Evolutionary conservation across 2,113 vertebrate genomes (phyloP), one percentile per base, ranked within the genome.

Genomic region (Solea solea): DNA sequence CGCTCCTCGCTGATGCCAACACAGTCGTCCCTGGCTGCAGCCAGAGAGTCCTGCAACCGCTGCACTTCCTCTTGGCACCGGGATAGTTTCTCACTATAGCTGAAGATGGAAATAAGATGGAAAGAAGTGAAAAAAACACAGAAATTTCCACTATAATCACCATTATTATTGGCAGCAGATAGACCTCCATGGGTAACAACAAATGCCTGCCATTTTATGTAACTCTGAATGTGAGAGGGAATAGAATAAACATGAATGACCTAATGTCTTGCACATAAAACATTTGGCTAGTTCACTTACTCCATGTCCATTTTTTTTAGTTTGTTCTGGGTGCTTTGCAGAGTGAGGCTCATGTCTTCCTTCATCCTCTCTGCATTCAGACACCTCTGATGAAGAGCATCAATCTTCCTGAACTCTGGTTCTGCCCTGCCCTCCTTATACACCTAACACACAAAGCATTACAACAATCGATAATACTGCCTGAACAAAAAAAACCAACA

Each of bases 341-440:
- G 93, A 46, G 91, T 93, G 59, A 96, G 85, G 71, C 94, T 94
- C 62, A 96, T 87, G 62, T 98, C 95, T 56, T 96, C 94, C 83
- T 94, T 97, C 39, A 91, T 74, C 74, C 94, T 89, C 82, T 99
- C 97, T 58, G 95, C 94, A 58, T 90, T 86, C 7, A 98, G 88
- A 54, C 93, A 98, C 70, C 95, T 94, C 74, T 96, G 95, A 76
- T 96, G 95, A 83, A 98, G 93, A 46, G 94, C 93, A 76, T 98
- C 96, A 0, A 96, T 89, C 88, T 95, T 97, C 82, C 93, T 94
- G 9, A 82, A 90, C 84, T 96, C 94, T 45, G 76, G 91, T 84
- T 96, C 95, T 25, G 87, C 93, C 9, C 77, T 86, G 16, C 94
- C 89, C 65, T 97, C 96, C 78, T 84, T 95, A 72, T 94, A 96